phyloP scores from a whole-genome alignment of 2,888 invertebrate species.

The Hypena proboscidalis region DNA sequence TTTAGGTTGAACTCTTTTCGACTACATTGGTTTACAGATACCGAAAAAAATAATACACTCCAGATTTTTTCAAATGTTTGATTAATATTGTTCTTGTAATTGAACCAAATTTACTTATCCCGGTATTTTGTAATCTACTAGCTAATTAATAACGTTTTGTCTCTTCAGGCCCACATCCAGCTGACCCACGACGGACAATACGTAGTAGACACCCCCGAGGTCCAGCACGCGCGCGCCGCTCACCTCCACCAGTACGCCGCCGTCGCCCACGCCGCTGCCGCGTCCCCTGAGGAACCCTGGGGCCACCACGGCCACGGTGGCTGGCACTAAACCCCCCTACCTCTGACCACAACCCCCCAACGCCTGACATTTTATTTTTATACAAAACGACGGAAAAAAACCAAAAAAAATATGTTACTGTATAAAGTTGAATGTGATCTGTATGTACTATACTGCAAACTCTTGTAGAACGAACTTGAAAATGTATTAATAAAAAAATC shows the following conservation, averaged over 20 bases:
- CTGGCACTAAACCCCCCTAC: slow-evolving; percentile 72
- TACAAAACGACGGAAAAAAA: slow-evolving; percentile 75
- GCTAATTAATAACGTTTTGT: neutral
- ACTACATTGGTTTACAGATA: no score
- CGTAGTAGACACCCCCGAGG: slow-evolving; percentile 81
- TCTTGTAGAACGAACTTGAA: slow-evolving; percentile 78
- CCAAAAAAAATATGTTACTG: slow-evolving; percentile 69
- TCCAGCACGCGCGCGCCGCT: slow-evolving; percentile 78
- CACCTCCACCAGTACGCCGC: slow-evolving; percentile 75
- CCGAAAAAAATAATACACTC: no score
- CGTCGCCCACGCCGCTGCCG: slow-evolving; percentile 77
- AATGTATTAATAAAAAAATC: slow-evolving; percentile 75
- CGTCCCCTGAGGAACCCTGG: slow-evolving; percentile 78
- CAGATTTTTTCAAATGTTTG: no score
- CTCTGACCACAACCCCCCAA: slow-evolving; percentile 61
- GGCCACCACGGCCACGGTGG: slow-evolving; percentile 62
- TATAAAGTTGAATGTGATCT: slow-evolving; percentile 78
- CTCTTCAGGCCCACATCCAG: slow-evolving; percentile 74
- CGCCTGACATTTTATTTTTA: slow-evolving; percentile 70
- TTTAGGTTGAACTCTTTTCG: no score
- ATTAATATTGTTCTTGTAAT: no score
- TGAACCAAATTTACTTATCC: neutral
- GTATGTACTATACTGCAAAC: slow-evolving; percentile 74
- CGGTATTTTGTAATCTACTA: neutral
- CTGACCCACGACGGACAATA: slow-evolving; percentile 81